Evolutionary conservation across 2,797 vertebrate species (phyloP).

Genomic region (Hipposideros larvatus): DNA sequence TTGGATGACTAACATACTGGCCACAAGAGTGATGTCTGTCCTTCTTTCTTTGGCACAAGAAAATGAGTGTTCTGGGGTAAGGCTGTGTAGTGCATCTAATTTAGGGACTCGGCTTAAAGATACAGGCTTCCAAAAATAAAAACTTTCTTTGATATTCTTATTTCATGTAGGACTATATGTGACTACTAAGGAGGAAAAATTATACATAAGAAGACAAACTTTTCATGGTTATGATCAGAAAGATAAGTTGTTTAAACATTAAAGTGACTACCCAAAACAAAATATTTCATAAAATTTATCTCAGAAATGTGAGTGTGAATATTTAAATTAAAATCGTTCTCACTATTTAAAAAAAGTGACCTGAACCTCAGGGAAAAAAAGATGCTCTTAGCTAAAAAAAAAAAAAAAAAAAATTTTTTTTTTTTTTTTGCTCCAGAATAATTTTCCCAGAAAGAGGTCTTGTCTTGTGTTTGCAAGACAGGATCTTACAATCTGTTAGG

Average conservation of each 20-base stretch:
- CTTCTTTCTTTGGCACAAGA: slow-evolving; percentile 57
- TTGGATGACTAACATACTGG: background rate
- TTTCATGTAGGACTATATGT: background rate
- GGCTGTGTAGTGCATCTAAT: background rate
- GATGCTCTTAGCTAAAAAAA: background rate
- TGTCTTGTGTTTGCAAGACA: background rate
- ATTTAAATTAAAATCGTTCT: slow-evolving; percentile 15
- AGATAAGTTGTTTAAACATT: background rate
- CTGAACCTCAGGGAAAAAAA: background rate
- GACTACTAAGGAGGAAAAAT: background rate
- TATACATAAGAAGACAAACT: background rate
- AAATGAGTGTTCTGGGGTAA: background rate
- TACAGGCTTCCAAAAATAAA: background rate
- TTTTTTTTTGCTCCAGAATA: background rate
- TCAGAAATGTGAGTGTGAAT: slow-evolving; percentile 7
- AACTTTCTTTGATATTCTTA: slow-evolving; percentile 34
- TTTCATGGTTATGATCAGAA: background rate
- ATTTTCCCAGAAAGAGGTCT: background rate
- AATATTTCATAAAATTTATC: background rate
- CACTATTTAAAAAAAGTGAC: background rate
- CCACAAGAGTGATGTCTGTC: background rate
- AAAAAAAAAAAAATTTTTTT: background rate
- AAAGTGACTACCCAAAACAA: background rate
- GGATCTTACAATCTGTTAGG: background rate
- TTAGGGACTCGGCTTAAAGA: slow-evolving; percentile 3